Evolutionary conservation across 37 sponge, comb jelly and placozoan species (phyloP).

Genomic region (Halichondria panicea): DNA sequence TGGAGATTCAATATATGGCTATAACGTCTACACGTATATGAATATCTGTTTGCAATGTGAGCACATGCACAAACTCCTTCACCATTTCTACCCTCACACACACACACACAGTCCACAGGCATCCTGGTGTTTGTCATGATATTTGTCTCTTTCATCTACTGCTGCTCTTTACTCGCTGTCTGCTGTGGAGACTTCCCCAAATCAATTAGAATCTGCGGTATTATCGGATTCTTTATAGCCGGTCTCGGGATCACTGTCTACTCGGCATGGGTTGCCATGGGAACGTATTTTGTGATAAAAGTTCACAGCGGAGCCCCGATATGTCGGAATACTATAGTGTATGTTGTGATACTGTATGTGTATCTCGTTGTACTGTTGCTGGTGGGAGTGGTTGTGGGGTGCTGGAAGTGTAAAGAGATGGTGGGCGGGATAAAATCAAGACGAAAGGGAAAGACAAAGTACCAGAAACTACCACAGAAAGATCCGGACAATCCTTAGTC

Average conservation of each 20-base stretch:
- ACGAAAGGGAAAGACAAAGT: too few relatives aligned
- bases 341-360: constrained; percentile 15
- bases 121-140: constrained; percentile 22
- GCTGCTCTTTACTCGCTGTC: constrained; percentile 13
- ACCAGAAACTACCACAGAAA: too few relatives aligned
- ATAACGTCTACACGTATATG: too few relatives aligned
- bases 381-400: constrained; percentile 3
- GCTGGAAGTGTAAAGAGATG: constrained; percentile 38
- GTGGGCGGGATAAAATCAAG: too few relatives aligned
- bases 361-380: constrained; percentile 19
- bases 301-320: background rate
- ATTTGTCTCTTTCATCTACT: constrained; percentile 18
- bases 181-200: background rate
- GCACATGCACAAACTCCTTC: too few relatives aligned
- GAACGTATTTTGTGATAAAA: constrained; percentile 15
- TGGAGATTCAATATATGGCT: too few relatives aligned
- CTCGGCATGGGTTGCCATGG: constrained; percentile 30
- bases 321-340: constrained; percentile 19
- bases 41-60: too few relatives aligned
- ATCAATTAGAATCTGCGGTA: background rate
- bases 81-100: background rate
- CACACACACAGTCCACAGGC: constrained; percentile 21
- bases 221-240: background rate
- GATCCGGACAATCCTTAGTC: too few relatives aligned
- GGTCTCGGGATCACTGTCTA: background rate